phyloP scores from a whole-genome alignment of 2,888 invertebrate genomes.

The Oligia latruncula region DNA sequence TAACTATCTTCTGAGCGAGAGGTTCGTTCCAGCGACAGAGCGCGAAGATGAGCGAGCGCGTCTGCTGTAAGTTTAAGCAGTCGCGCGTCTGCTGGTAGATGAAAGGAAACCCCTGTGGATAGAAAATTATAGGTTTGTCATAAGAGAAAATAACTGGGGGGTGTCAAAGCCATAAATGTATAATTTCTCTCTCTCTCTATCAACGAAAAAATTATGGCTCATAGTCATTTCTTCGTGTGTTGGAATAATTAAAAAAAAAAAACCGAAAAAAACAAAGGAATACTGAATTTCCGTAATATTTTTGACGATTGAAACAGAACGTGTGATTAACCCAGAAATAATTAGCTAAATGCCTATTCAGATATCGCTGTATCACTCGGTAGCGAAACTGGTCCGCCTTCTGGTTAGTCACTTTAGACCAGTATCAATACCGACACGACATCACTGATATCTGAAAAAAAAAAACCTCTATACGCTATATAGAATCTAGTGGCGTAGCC shows the following conservation, averaged over 20 bases:
- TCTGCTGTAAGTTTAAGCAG: slow-evolving; percentile 97
- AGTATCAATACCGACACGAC: too few relatives aligned
- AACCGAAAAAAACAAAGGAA: background rate
- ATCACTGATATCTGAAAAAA: background rate
- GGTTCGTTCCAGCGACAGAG: slow-evolving; percentile 97
- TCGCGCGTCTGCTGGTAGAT: slow-evolving; percentile 98
- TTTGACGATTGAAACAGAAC: background rate
- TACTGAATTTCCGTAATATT: background rate
- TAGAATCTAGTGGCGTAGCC: background rate
- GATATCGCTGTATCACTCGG: too few relatives aligned
- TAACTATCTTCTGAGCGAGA: slow-evolving; percentile 96
- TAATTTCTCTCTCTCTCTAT: background rate
- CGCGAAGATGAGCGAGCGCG: slow-evolving; percentile 97
- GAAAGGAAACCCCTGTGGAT: slow-evolving; percentile 95
- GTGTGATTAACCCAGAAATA: background rate
- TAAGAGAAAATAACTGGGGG: background rate
- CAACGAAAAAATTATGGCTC: background rate
- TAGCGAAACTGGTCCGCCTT: too few relatives aligned
- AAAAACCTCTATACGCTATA: background rate
- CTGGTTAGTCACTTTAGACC: too few relatives aligned
- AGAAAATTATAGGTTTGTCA: background rate
- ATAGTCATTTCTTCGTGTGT: background rate
- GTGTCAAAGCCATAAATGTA: background rate
- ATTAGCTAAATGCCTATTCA: background rate
- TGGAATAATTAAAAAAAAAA: too few relatives aligned